Evolutionary conservation across 1,140 invertebrate species (phyloP).

Genomic region (Listronotus bonariensis): DNA sequence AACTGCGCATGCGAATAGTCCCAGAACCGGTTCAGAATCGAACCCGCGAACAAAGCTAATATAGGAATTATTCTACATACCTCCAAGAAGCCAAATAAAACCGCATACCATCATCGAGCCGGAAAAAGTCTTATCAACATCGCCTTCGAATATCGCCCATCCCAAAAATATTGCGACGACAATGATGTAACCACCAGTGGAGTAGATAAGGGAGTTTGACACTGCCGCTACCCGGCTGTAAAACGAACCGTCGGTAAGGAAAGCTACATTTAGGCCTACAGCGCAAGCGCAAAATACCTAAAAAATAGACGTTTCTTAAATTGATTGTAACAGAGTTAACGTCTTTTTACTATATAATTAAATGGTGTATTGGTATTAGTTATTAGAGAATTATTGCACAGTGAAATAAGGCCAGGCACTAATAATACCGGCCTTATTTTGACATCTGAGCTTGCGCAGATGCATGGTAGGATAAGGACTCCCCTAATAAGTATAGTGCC

Average conservation of each 20-base stretch:
- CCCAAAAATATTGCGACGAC: not conserved
- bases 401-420: too few relatives aligned
- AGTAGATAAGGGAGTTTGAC: not conserved
- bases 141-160: not conserved
- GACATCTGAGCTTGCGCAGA: too few relatives aligned
- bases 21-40: too few relatives aligned
- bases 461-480: too few relatives aligned
- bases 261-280: not conserved
- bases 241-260: not conserved
- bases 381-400: too few relatives aligned
- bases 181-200: not conserved
- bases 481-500: too few relatives aligned
- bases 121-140: slow-evolving; percentile 1
- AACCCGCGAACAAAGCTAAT: too few relatives aligned
- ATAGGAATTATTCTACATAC: not conserved
- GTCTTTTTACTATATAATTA: too few relatives aligned
- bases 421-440: too few relatives aligned
- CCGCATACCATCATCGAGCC: not conserved
- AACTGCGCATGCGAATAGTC: too few relatives aligned
- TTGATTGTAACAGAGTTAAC: too few relatives aligned
- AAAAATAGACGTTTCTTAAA: not conserved
- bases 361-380: too few relatives aligned
- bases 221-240: not conserved
- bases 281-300: not conserved
- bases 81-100: slow-evolving; percentile 1